phyloP scores from a whole-genome alignment of 1,140 invertebrate species.

The Aradophagus sp. region DNA sequence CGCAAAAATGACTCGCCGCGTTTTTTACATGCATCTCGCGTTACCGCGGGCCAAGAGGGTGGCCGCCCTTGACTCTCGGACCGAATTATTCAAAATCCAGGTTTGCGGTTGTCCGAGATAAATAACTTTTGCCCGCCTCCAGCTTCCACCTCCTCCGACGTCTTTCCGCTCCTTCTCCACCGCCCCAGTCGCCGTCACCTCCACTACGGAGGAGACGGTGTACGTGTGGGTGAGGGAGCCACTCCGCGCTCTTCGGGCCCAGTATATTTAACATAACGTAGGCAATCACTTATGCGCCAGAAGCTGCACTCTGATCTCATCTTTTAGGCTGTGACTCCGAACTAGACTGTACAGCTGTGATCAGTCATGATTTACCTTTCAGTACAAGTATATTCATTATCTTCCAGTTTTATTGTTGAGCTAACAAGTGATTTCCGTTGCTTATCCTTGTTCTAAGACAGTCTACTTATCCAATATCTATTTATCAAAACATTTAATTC shows the following conservation, averaged over 20 bases:
- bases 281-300: constrained; percentile 74
- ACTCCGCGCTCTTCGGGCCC: constrained; percentile 42
- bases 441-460: too few relatives aligned
- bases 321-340: constrained; percentile 71
- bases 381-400: background rate
- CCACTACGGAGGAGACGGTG: constrained; percentile 42
- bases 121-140: constrained; percentile 71
- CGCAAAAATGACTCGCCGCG: constrained; percentile 44
- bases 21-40: constrained; percentile 46
- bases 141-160: constrained; percentile 64
- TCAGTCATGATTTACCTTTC: constrained; percentile 59
- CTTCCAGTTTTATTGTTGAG: too few relatives aligned
- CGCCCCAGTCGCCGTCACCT: constrained; percentile 54
- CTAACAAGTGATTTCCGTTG: constrained; percentile 33
- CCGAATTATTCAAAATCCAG: constrained; percentile 73
- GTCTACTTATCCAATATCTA: too few relatives aligned
- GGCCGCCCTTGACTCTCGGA: constrained; percentile 54
- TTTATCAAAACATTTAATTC: too few relatives aligned
- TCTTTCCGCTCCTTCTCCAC: constrained; percentile 55
- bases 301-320: constrained; percentile 70
- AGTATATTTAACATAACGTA: constrained; percentile 75
- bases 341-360: constrained; percentile 65
- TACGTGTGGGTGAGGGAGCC: constrained; percentile 65
- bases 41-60: constrained; percentile 49
- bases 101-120: constrained; percentile 70